Evolutionary conservation across 2,113 vertebrate genomes (phyloP), one percentile per base, ranked within the genome.

Genomic region (Hassar affinis): DNA sequence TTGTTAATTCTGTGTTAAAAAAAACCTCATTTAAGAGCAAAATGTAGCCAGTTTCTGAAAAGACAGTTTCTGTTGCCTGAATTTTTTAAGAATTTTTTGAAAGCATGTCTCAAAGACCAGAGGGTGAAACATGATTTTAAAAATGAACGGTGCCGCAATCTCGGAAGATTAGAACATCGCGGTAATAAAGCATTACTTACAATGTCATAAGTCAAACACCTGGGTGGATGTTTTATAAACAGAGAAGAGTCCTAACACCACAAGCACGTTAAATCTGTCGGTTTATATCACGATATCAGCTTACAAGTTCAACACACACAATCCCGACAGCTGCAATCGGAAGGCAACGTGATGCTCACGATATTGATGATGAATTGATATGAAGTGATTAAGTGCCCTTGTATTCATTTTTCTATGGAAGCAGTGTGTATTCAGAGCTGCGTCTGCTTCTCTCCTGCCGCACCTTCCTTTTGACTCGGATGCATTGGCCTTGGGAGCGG

Each of bases 401-500:
- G 38, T 14, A 45, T 71, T 45, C 10, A n/a, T 6, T 47, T n/a
- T 72, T 12, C 42, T 72, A 72, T 47, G 4, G 15, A 38, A 68
- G 33, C 17, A 38, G 17, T 38, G 69, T 47, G n/a, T 25, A 76
- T 45, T 51, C 30, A 33, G 69, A 75, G 3, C 51, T 15, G 33
- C 14, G 4, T 35, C 11, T 27, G 54, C 35, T 47, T 6, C 9
- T 78, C 52, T 78, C 27, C 75, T 69, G 27, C 62, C 56, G 74
- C 38, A 56, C 17, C 59, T 78, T 49, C 20, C 18, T 20, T 18
- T 25, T 68, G 82, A 83, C 49, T 20, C 64, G 78, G 61, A 83
- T 78, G 35, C 11, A 66, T 83, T 54, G 47, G 72, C 57, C 51
- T 84, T 62, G 81, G 47, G 45, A 62, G 30, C 1, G 33, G 27